Conservation (phyloP, 2,888 invertebrate genomes). For the Hydraecia micacea region DNA sequence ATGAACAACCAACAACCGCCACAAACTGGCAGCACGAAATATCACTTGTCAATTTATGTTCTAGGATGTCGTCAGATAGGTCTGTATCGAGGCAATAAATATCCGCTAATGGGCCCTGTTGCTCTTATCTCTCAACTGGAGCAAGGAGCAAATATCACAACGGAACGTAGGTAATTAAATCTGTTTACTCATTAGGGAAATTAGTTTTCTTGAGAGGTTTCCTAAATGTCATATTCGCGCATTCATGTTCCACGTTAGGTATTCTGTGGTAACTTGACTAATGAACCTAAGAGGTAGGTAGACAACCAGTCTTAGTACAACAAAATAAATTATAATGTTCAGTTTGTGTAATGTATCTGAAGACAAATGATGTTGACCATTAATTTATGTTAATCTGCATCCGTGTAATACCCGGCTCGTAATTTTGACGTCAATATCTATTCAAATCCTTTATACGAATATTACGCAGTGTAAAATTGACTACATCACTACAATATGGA, state of each 20-base stretch:
- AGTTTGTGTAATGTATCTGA: slow-evolving; percentile 58
- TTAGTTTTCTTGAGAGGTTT: slow-evolving; percentile 42
- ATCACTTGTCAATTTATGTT: slow-evolving; percentile 60
- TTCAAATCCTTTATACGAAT: slow-evolving; percentile 51
- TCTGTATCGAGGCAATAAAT: slow-evolving; percentile 64
- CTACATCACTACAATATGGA: slow-evolving; percentile 38
- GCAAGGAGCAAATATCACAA: slow-evolving; percentile 57
- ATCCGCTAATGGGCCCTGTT: slow-evolving; percentile 63
- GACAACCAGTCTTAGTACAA: slow-evolving; percentile 46
- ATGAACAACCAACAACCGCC: background rate
- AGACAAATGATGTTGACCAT: slow-evolving; percentile 68
- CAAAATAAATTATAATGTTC: slow-evolving; percentile 58
- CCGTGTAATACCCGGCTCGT: slow-evolving; percentile 56
- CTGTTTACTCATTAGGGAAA: slow-evolving; percentile 52
- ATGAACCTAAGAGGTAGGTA: slow-evolving; percentile 39
- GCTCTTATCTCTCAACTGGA: slow-evolving; percentile 57
- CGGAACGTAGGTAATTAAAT: slow-evolving; percentile 47
- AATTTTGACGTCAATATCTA: slow-evolving; percentile 64
- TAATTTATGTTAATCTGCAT: slow-evolving; percentile 64
- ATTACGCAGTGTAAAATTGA: slow-evolving; percentile 45
- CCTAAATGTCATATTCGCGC: slow-evolving; percentile 39
- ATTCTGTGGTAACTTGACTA: slow-evolving; percentile 44
- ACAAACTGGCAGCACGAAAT: slow-evolving; percentile 49
- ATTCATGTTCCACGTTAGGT: slow-evolving; percentile 26
- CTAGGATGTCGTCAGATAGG: slow-evolving; percentile 59